These are phyloP conservation scores for Nymphalis urticae DNA, from an alignment of 2,888 invertebrate genomes.

Conservation along the genomic window DNA sequence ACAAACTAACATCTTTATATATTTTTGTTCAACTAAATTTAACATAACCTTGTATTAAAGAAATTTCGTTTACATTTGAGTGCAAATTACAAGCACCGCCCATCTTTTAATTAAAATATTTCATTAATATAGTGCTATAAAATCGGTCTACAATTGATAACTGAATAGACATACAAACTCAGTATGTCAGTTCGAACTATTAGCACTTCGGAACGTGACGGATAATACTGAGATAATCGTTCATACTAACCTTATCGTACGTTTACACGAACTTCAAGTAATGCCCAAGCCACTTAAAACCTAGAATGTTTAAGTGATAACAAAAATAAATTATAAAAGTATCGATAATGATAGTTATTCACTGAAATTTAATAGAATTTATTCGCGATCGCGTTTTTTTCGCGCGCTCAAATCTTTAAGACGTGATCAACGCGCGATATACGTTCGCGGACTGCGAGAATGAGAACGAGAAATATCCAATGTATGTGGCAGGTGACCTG, in stretches of 20 bases:
- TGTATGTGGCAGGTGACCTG: conserved; percentile 49
- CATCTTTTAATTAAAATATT: conserved; percentile 5
- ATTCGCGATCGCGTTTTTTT: conserved; percentile 26
- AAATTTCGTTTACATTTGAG: background rate
- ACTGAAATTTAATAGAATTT: conserved; percentile 6
- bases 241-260: conserved; percentile 53
- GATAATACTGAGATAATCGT: conserved; percentile 48
- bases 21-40: background rate
- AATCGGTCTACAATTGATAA: conserved; percentile 7
- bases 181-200: conserved; percentile 51
- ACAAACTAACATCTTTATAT: background rate
- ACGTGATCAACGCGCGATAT: conserved; percentile 48
- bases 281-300: background rate
- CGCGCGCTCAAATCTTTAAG: conserved; percentile 18
- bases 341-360: conserved; percentile 14
- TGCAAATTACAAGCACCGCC: conserved; percentile 2
- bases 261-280: conserved; percentile 13
- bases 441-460: conserved; percentile 58
- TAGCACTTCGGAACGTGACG: conserved; percentile 69
- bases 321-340: conserved; percentile 5
- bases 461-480: conserved; percentile 42
- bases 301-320: background rate
- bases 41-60: background rate
- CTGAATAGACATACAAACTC: conserved; percentile 56
- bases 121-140: conserved; percentile 20